Evolutionary conservation across 2,797 vertebrate species (phyloP), one percentile per base, ranked within the genome.

Genomic region (Cheirogaleus major): DNA sequence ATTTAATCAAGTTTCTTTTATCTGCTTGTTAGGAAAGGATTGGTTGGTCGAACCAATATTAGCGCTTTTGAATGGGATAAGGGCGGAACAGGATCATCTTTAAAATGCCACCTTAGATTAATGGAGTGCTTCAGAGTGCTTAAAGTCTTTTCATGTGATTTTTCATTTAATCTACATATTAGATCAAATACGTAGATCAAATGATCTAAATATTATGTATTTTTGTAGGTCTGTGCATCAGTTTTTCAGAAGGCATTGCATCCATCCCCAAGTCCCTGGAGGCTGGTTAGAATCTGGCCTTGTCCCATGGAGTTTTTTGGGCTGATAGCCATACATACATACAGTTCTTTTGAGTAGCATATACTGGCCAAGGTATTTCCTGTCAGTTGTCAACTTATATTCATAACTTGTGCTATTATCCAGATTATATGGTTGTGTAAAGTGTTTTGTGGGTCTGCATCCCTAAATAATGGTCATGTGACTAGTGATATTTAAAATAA

Each of bases 351-450:
- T 57, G 11, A 80, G 27, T 91, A 72, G n/a, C 84, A 20, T 72
- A 18, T 94, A 48, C 6, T 91, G 48, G 23, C 22, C 30, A 85
- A 52, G 17, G 11, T 91, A 94, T 92, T 94, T 92, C 41, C 25
- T 82, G 10, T 90, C 15, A 65, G 4, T 78, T 22, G 4, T 88
- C 65, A 89, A 30, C 32, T 57, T 35, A 32, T 84, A 79, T 30
- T 83, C 17, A 72, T 80, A 85, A 91, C 9, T n/a, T 92, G 25
- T 81, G 43, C 67, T 81, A 91, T 11, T 69, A 73, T 67, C 18
- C 22, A 85, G 12, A 85, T 84, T 95, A 96, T 76, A 48, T 79
- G 81, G 35, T 88, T 89, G 14, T 75, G n/a, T 95, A 20, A 81
- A 89, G 72, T 82, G 61, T 32, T 69, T 78, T 91, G 17, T 52